These are phyloP conservation scores for Drosophila simulans DNA, from an alignment of 1,140 invertebrate species.

Conservation along the genomic window DNA sequence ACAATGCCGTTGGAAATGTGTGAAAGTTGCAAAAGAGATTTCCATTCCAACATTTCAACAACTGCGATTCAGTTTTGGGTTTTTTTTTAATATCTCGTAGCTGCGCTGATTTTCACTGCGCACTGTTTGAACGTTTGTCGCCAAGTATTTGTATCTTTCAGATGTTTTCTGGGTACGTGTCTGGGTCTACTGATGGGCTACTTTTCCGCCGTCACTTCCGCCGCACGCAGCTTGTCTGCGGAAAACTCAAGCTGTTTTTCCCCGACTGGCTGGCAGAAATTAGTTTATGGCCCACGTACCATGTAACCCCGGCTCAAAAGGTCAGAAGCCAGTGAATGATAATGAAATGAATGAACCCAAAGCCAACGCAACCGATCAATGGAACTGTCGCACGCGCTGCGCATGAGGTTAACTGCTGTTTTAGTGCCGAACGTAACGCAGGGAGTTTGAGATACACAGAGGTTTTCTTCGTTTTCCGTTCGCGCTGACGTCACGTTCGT, in stretches of 20 bases:
- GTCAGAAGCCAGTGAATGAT: not conserved
- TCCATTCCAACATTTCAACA: conserved; percentile 28
- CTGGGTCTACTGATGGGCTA: conserved; percentile 36
- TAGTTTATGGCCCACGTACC: conserved; percentile 56
- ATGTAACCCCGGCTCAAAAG: conserved; percentile 8
- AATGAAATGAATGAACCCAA: conserved; percentile 1
- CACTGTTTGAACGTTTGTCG: not conserved
- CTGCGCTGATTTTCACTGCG: conserved; percentile 15
- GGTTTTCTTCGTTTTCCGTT: not conserved
- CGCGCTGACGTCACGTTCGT: conserved; percentile 65
- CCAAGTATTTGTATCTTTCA: conserved; percentile 20
- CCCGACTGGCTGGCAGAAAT: conserved; percentile 28
- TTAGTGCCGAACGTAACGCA: conserved; percentile 16
- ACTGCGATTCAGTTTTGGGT: conserved; percentile 45
- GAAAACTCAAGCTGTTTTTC: conserved; percentile 55
- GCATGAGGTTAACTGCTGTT: conserved; percentile 38
- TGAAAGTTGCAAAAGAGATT: conserved; percentile 44
- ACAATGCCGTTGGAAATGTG: conserved; percentile 48
- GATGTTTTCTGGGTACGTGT: conserved; percentile 49
- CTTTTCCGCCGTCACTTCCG: conserved; percentile 60
- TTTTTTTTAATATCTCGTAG: conserved; percentile 4
- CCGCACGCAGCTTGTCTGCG: conserved; percentile 53
- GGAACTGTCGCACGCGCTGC: conserved; percentile 61
- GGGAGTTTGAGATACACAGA: not conserved
- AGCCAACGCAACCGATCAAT: conserved; percentile 17